A percentile compares a stretch with the other conserved stretches of the same genome.
These are phyloP conservation scores for Poeciliopsis infans DNA, from an alignment of 2,797 vertebrate species.

Conservation along the genomic window DNA sequence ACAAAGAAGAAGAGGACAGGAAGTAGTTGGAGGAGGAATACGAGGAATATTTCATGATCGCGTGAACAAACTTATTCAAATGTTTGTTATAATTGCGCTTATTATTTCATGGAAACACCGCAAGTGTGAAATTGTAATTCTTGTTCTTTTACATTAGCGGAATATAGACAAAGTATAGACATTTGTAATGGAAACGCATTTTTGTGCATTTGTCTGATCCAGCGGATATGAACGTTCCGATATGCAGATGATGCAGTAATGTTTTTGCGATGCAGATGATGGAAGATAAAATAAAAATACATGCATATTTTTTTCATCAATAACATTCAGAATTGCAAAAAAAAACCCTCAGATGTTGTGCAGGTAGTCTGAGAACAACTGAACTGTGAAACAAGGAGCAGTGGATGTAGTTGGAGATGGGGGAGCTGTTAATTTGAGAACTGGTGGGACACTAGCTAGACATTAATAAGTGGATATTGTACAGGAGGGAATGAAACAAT, in stretches of 20 bases:
- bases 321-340: neutral
- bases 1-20: too few relatives aligned
- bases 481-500: neutral
- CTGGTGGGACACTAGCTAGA: conserved; percentile 48
- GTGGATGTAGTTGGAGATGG: conserved; percentile 48
- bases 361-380: conserved; percentile 1
- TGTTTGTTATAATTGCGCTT: too few relatives aligned
- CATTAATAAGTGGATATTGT: conserved; percentile 24
- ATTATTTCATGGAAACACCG: too few relatives aligned
- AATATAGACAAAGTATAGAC: too few relatives aligned
- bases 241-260: neutral
- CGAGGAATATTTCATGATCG: too few relatives aligned
- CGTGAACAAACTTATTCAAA: too few relatives aligned
- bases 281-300: neutral
- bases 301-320: neutral
- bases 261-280: neutral
- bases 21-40: too few relatives aligned
- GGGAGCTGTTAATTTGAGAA: conserved; percentile 39
- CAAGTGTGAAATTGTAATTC: too few relatives aligned
- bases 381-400: conserved; percentile 36
- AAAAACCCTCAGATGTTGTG: neutral
- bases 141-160: too few relatives aligned
- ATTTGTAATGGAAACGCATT: too few relatives aligned
- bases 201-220: neutral
- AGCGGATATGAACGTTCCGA: neutral